phyloP scores from a whole-genome alignment of 2,113 vertebrate genomes.

The Chaetorhynchus papuensis region DNA sequence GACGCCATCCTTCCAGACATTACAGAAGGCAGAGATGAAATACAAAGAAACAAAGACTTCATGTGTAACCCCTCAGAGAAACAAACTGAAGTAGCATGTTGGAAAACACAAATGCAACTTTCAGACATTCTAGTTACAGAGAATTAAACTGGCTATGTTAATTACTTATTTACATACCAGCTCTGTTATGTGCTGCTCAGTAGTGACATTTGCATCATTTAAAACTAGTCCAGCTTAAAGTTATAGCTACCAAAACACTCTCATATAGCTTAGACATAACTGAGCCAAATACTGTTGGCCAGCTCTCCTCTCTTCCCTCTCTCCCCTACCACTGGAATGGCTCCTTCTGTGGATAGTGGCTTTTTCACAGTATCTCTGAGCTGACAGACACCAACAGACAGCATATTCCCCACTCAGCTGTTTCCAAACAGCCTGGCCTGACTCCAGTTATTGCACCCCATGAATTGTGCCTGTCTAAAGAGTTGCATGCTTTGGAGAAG shows the following conservation, averaged over 20 bases:
- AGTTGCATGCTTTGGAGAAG: neutral
- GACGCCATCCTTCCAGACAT: neutral
- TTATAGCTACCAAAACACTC: neutral
- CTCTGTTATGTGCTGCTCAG: neutral
- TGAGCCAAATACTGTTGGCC: neutral
- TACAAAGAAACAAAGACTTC: neutral
- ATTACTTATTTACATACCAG: neutral
- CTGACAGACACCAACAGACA: rapidly evolving
- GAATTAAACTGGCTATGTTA: neutral
- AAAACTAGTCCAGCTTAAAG: neutral
- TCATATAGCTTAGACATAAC: neutral
- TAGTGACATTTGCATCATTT: neutral
- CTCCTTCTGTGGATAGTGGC: rapidly evolving
- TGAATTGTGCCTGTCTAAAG: neutral
- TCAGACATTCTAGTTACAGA: neutral
- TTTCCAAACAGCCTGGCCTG: neutral
- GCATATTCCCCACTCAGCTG: neutral
- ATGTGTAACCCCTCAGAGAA: neutral
- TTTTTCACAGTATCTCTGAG: neutral
- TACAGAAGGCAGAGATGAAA: neutral
- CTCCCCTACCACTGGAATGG: rapidly evolving
- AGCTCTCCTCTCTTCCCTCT: neutral
- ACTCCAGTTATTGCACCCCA: neutral
- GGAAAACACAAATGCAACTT: neutral
- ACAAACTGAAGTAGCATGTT: neutral